Conservation (phyloP, 2,797 vertebrate species). For the Helostoma temminkii region DNA sequence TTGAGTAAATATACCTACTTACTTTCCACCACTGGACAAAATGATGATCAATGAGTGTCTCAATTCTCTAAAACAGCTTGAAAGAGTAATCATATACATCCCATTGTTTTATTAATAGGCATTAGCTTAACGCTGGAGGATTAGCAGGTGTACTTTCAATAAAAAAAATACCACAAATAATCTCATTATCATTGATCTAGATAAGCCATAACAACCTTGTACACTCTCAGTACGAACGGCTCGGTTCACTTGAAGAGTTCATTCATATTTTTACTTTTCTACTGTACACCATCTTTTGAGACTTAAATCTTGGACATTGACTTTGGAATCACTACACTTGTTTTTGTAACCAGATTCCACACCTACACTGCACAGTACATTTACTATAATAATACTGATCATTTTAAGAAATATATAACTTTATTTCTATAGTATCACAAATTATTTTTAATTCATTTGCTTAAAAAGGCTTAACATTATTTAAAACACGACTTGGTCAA, state of each 20-base stretch:
- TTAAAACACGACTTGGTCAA: no score
- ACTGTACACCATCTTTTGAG: no score
- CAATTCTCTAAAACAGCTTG: not conserved
- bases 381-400: no score
- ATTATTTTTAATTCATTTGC: no score
- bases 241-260: not conserved
- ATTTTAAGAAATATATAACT: no score
- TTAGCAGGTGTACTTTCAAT: slow-evolving; percentile 56
- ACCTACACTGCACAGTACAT: no score
- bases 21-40: no score
- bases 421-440: no score
- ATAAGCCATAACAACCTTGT: slow-evolving; percentile 77
- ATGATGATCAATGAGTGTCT: not conserved
- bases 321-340: not conserved
- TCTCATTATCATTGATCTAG: slow-evolving; percentile 75
- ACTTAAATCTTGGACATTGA: not conserved
- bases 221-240: slow-evolving; percentile 23
- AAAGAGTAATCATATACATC: slow-evolving; percentile 9
- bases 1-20: no score
- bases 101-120: slow-evolving; percentile 38
- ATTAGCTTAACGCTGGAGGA: slow-evolving; percentile 35
- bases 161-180: slow-evolving; percentile 81
- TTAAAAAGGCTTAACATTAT: no score
- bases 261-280: not conserved
- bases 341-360: not conserved